A percentile compares a stretch with the other conserved stretches of the same genome.
phyloP scores from a whole-genome alignment of 2,113 vertebrate species.

The Pelecanoides urinatrix region DNA sequence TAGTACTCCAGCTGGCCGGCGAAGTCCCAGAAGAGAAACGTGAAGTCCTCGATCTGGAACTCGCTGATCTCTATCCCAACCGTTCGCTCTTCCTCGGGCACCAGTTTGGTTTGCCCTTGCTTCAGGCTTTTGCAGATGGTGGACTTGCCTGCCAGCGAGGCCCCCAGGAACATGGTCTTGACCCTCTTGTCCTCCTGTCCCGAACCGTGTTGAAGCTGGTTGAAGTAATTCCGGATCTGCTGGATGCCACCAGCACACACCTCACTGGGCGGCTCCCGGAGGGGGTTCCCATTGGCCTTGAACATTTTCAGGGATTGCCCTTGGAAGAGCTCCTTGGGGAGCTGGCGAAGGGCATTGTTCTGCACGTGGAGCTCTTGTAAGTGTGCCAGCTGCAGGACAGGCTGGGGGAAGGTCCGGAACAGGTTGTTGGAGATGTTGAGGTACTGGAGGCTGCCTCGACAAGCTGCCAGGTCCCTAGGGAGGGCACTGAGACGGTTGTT shows the following conservation, averaged over 20 bases:
- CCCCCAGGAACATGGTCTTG: conserved; percentile 76
- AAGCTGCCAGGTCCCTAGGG: conserved; percentile 63
- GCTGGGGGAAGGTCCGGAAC: conserved; percentile 41
- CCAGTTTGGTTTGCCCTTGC: not conserved
- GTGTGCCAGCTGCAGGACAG: conserved; percentile 41
- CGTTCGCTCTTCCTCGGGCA: conserved; percentile 52
- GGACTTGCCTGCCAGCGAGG: conserved; percentile 70
- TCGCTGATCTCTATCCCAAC: conserved; percentile 74
- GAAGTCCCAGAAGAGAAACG: conserved; percentile 77
- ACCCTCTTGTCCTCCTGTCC: conserved; percentile 58
- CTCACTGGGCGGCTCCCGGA: conserved; percentile 64
- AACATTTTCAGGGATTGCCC: conserved; percentile 39
- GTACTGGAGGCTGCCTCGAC: conserved; percentile 56
- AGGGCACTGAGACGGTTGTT: conserved; percentile 65
- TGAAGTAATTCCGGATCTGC: conserved; percentile 71
- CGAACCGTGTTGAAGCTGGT: conserved; percentile 18
- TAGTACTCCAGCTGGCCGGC: conserved; percentile 79
- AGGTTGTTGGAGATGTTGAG: conserved; percentile 72
- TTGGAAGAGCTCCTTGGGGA: conserved; percentile 65
- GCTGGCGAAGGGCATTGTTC: conserved; percentile 61
- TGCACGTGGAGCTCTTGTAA: conserved; percentile 66
- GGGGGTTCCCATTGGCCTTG: conserved; percentile 62
- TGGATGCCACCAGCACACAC: conserved; percentile 69
- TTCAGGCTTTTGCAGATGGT: conserved; percentile 71
- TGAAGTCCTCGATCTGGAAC: conserved; percentile 55